phyloP scores from a whole-genome alignment of 2,888 invertebrate species.

The Acanthacorydalis orientalis region DNA sequence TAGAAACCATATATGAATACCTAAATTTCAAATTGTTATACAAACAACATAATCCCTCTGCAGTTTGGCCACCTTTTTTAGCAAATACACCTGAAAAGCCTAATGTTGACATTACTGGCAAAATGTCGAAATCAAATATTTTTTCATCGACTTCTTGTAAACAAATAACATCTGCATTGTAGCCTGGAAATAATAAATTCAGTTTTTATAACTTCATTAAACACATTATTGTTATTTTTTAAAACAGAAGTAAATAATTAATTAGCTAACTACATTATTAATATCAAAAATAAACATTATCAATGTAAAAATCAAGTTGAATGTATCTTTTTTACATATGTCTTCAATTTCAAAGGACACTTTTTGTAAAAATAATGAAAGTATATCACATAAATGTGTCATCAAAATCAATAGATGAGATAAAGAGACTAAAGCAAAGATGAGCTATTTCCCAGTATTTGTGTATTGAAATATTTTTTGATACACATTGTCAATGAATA shows the following conservation, averaged over 20 bases:
- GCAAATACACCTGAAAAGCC: constrained; percentile 45
- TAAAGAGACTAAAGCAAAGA: no score
- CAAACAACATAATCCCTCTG: constrained; percentile 73
- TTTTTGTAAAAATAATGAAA: no score
- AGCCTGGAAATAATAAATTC: constrained; percentile 36
- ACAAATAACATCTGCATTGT: constrained; percentile 79
- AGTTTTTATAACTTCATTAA: not conserved
- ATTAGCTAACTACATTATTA: no score
- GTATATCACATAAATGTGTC: no score
- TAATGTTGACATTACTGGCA: constrained; percentile 34
- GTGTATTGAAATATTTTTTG: no score
- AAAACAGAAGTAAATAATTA: no score
- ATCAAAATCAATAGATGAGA: no score
- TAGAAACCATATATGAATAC: constrained; percentile 13
- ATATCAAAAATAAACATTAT: no score
- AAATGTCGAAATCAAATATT: constrained; percentile 51
- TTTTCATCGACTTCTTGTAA: constrained; percentile 85
- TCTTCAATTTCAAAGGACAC: no score
- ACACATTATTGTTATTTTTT: not conserved
- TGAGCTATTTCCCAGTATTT: no score
- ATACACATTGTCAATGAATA: not conserved
- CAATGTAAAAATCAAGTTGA: no score
- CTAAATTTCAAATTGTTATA: constrained; percentile 54
- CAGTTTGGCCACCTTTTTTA: constrained; percentile 53
- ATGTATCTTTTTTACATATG: no score